These are phyloP conservation scores for Limnephilus lunatus DNA, from an alignment of 2,888 invertebrate species.

Conservation along the genomic window DNA sequence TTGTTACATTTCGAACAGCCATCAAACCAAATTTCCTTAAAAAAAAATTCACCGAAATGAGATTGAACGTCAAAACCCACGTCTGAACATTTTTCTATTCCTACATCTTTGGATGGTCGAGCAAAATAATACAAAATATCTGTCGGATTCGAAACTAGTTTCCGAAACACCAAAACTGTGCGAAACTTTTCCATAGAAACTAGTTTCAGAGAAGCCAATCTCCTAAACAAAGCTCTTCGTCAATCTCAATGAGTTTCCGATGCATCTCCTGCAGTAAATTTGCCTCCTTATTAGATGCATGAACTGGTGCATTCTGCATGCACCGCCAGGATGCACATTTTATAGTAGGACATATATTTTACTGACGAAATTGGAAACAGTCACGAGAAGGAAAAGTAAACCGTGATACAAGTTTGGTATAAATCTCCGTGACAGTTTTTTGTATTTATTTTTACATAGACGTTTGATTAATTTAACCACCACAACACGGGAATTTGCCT, in stretches of 20 bases:
- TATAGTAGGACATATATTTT: not conserved
- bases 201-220: conserved; percentile 30
- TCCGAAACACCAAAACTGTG: not conserved
- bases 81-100: not conserved
- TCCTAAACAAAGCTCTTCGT: conserved; percentile 40
- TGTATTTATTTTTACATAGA: not conserved
- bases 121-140: not conserved
- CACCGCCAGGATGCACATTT: not conserved
- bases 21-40: not conserved
- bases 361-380: conserved; percentile 4
- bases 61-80: not conserved
- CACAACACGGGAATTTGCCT: too few relatives aligned
- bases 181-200: conserved; percentile 9
- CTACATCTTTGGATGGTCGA: not conserved
- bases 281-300: conserved; percentile 9
- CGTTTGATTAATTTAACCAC: too few relatives aligned
- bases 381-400: not conserved
- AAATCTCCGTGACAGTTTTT: not conserved
- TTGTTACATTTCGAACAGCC: not conserved
- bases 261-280: conserved; percentile 24
- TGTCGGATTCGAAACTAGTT: not conserved
- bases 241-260: conserved; percentile 51
- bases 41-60: not conserved
- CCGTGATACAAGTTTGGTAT: not conserved
- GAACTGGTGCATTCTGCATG: not conserved